These are phyloP conservation scores for Orchesella cincta DNA, from an alignment of 1,140 invertebrate species.

Conservation along the genomic window DNA sequence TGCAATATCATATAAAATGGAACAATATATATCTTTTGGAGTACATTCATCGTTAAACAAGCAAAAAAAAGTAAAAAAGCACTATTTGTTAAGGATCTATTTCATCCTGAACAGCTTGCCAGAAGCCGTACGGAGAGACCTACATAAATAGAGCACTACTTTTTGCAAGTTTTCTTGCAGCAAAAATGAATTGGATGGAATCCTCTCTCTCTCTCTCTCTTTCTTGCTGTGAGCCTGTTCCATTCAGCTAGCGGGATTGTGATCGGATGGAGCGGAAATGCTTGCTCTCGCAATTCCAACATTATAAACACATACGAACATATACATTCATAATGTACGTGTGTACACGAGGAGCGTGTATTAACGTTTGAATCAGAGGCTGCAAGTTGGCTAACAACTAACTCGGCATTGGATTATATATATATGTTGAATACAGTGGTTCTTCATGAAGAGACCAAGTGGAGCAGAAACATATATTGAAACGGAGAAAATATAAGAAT, in stretches of 20 bases:
- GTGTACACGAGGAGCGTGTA: neutral
- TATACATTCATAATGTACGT: too few species aligned
- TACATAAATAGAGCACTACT: conserved; percentile 8
- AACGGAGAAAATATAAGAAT: neutral
- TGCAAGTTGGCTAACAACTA: conserved; percentile 8
- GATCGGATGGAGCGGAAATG: conserved; percentile 23
- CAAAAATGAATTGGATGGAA: conserved; percentile 24
- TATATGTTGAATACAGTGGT: too few species aligned
- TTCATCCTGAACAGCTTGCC: conserved; percentile 16
- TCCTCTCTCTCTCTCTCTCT: conserved; percentile 12
- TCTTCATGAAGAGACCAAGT: neutral
- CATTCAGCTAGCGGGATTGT: conserved; percentile 6
- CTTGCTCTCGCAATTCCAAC: conserved; percentile 5
- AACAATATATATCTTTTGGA: neutral
- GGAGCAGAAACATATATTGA: conserved; percentile 9
- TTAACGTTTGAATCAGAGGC: neutral
- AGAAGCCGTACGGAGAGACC: neutral
- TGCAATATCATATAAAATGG: neutral
- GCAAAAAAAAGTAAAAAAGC: neutral
- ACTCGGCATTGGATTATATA: too few species aligned
- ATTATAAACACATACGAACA: too few species aligned
- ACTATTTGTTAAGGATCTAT: conserved; percentile 16
- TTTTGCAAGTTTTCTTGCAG: conserved; percentile 17
- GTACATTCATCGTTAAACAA: conserved; percentile 7
- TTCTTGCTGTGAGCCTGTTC: neutral